Base-by-base conservation (phyloP, 1,140 invertebrate genomes). In the Drosophila pruinosa region DNA sequence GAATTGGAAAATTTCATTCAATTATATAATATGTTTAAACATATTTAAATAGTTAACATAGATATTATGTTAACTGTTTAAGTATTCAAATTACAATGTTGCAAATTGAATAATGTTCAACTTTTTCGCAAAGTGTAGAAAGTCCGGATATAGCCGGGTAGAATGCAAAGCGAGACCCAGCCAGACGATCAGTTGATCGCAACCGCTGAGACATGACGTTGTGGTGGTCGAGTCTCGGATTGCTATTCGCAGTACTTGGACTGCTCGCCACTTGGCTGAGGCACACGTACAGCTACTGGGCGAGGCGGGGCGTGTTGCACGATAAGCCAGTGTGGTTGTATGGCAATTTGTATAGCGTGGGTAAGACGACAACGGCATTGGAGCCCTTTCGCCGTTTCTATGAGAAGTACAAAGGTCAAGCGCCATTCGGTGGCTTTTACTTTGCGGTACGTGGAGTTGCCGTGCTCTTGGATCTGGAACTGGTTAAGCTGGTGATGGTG, bases 401-500 rank as follows among this genome's bases (percentile, higher is more conserved):
- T 31, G 58, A 83, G 6, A 78, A 89, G 61, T 80, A 90, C 12
- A 91, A 91, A 53, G 58, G 62, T 0, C 78, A 63, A 14, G 70
- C 59, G 4, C 67, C 72, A 0, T 76, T 89, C 48, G 75, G 54
- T 4, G 83, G 83, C 1, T 72, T 78, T 36, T 89, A 78, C 10
- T 82, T 78, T 17, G 39, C 69, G 2, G 17, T 71, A 12, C 54
- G 72, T 0, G 53, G 56, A 5, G 75, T 56, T 2, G 61, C 81
- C 0, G 57, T 83, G 8, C 22, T 83, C 12, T 38, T 85, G 5
- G 93, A 95, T 79, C 90, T 93, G n/a, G 92, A 94, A 10, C 74
- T 95, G 0, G 92, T 95, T 0, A 94, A 94, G 72, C 78, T 91
- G 21, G 92, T 95, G 7, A 72, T 95, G 48, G 91, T 93, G 1